These are phyloP conservation scores for Hycleus cichorii DNA, from an alignment of 1,140 invertebrate genomes.

Conservation along the genomic window DNA sequence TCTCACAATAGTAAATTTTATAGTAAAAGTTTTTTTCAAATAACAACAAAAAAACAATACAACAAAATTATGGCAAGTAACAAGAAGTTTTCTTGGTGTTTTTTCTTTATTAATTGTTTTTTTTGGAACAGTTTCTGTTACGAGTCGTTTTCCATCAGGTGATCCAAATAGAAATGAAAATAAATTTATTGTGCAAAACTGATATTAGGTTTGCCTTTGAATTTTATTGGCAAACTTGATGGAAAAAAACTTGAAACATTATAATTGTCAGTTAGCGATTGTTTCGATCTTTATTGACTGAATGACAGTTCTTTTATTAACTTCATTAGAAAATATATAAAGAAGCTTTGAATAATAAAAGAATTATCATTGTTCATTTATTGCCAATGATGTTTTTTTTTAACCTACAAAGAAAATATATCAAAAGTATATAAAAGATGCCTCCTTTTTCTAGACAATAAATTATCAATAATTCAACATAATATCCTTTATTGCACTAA, in stretches of 20 bases:
- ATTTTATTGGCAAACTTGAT: background rate
- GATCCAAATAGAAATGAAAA: background rate
- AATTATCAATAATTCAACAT: too few relatives aligned
- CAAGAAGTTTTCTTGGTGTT: constrained; percentile 25
- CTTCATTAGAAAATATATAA: too few relatives aligned
- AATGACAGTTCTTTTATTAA: too few relatives aligned
- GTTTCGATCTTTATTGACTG: background rate
- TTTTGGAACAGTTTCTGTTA: background rate
- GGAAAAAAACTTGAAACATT: background rate
- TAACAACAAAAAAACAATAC: constrained; percentile 26
- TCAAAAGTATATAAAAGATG: too few relatives aligned
- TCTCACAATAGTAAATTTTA: constrained; percentile 30
- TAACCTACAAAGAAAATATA: too few relatives aligned
- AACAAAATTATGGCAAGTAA: constrained; percentile 29
- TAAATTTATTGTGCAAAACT: background rate
- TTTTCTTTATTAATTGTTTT: constrained; percentile 4
- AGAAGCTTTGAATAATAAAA: too few relatives aligned
- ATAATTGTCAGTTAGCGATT: background rate
- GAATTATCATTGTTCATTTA: too few relatives aligned
- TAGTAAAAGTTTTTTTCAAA: constrained; percentile 27
- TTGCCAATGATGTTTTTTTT: too few relatives aligned
- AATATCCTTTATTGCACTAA: too few relatives aligned
- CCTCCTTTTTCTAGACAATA: too few relatives aligned
- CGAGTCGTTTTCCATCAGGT: background rate
- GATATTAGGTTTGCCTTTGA: background rate